phyloP scores from a whole-genome alignment of 92 coral and sea anemone species.

The Epizoanthus stellaris region DNA sequence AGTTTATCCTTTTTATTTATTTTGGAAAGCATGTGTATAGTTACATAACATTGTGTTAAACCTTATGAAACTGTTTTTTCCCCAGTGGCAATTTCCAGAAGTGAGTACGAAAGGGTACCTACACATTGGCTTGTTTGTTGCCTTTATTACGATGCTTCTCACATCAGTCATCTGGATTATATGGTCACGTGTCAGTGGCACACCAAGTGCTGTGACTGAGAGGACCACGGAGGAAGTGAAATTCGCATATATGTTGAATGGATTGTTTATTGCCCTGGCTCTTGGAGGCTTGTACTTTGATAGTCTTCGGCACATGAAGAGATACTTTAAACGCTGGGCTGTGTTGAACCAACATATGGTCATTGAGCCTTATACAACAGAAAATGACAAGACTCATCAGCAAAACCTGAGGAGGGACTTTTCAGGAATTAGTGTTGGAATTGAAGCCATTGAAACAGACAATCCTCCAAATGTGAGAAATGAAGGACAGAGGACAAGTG shows the following conservation, averaged over 20 bases:
- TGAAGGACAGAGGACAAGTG: neutral
- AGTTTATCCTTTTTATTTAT: neutral
- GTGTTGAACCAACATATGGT: slow-evolving; percentile 85
- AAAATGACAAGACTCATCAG: slow-evolving; percentile 31
- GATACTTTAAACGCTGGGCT: slow-evolving; percentile 90
- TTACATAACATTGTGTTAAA: neutral
- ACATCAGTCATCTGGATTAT: slow-evolving; percentile 95
- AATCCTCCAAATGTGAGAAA: neutral
- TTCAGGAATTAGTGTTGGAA: slow-evolving; percentile 35
- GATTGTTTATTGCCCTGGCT: slow-evolving; percentile 92
- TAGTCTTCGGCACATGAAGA: slow-evolving; percentile 86
- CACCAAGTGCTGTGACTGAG: slow-evolving; percentile 87
- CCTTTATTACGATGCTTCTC: slow-evolving; percentile 92
- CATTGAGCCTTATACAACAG: slow-evolving; percentile 68
- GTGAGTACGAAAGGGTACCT: slow-evolving; percentile 98
- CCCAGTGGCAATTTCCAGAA: slow-evolving; percentile 94
- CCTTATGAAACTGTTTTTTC: neutral
- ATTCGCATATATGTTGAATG: slow-evolving; percentile 94
- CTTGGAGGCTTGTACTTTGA: slow-evolving; percentile 94
- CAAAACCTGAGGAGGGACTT: neutral
- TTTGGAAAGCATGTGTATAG: neutral
- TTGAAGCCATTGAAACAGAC: slow-evolving; percentile 37
- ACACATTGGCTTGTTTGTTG: slow-evolving; percentile 86
- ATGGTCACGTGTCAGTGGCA: slow-evolving; percentile 94
- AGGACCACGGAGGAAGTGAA: slow-evolving; percentile 94